A percentile compares a stretch with the other conserved stretches of the same genome.
Conservation (phyloP, 1,140 invertebrate species). For the Trissolcus basalis region DNA sequence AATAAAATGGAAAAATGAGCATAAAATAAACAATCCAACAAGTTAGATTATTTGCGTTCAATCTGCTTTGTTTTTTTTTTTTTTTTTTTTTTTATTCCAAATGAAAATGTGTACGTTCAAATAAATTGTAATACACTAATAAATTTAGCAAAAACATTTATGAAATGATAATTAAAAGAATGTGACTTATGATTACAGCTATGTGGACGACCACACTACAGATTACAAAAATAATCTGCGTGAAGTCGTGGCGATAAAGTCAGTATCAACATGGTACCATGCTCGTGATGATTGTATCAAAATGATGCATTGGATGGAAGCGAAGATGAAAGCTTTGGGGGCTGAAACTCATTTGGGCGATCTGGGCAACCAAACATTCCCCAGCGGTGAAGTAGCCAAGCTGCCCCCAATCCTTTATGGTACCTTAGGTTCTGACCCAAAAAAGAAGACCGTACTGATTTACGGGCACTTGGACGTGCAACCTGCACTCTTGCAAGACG, state of each 20-base stretch:
- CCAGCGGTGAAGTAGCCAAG: conserved; percentile 83
- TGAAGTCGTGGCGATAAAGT: conserved; percentile 94
- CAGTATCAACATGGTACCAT: conserved; percentile 94
- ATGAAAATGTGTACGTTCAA: too few relatives aligned
- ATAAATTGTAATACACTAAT: too few relatives aligned
- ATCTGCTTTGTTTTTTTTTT: too few relatives aligned
- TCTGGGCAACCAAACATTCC: conserved; percentile 86
- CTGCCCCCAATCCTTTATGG: conserved; percentile 94
- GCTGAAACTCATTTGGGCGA: conserved; percentile 85
- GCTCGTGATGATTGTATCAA: conserved; percentile 83
- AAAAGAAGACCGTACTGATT: conserved; percentile 93
- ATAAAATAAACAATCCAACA: too few relatives aligned
- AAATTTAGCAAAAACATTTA: neutral
- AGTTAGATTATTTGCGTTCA: too few relatives aligned
- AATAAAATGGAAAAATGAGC: too few relatives aligned
- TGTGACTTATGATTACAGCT: conserved; percentile 79
- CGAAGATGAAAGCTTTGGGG: conserved; percentile 86
- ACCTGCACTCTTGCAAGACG: conserved; percentile 92
- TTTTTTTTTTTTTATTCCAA: too few relatives aligned
- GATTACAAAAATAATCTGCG: conserved; percentile 87
- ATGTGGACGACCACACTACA: conserved; percentile 86
- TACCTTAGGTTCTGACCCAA: conserved; percentile 86
- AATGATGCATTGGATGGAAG: conserved; percentile 89
- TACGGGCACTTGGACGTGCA: conserved; percentile 99
- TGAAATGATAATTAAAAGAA: neutral